phyloP scores from a whole-genome alignment of 2,888 invertebrate genomes.

The Lasioglossum morio region DNA sequence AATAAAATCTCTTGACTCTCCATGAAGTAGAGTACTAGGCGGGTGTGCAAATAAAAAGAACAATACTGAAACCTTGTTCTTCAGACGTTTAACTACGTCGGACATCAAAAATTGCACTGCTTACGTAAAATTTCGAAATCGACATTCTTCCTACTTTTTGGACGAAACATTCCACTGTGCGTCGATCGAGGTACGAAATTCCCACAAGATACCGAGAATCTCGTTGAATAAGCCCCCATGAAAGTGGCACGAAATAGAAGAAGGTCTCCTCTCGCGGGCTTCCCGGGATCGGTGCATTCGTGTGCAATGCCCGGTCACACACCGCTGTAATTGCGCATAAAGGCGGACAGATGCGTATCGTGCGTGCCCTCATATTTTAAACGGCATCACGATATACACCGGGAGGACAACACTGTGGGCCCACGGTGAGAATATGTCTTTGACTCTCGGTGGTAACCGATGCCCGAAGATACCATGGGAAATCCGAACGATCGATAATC shows the following conservation, averaged over 20 bases:
- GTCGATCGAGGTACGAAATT: constrained; percentile 47
- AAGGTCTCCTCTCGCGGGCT: constrained; percentile 63
- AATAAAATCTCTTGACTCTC: too few species aligned
- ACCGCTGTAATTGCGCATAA: constrained; percentile 66
- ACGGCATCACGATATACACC: constrained; percentile 46
- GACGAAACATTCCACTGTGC: too few species aligned
- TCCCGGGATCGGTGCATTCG: constrained; percentile 61
- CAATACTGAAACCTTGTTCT: too few species aligned
- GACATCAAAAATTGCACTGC: too few species aligned
- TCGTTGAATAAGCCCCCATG: constrained; percentile 68
- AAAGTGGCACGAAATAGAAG: constrained; percentile 63
- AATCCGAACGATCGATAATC: constrained; percentile 57
- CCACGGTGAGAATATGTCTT: constrained; percentile 59
- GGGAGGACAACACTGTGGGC: constrained; percentile 24
- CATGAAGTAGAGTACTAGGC: too few species aligned
- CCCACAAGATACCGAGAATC: constrained; percentile 57
- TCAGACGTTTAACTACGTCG: too few species aligned
- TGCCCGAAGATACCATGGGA: constrained; percentile 63
- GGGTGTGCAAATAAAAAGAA: too few species aligned
- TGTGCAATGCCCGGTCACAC: constrained; percentile 63
- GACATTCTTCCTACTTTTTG: too few species aligned
- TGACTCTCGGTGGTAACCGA: constrained; percentile 49
- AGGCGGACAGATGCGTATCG: constrained; percentile 70
- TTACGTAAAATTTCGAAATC: too few species aligned
- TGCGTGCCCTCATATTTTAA: constrained; percentile 68